Base-by-base conservation (phyloP, 2,888 invertebrate genomes). In the Cartodere bifasciata region DNA sequence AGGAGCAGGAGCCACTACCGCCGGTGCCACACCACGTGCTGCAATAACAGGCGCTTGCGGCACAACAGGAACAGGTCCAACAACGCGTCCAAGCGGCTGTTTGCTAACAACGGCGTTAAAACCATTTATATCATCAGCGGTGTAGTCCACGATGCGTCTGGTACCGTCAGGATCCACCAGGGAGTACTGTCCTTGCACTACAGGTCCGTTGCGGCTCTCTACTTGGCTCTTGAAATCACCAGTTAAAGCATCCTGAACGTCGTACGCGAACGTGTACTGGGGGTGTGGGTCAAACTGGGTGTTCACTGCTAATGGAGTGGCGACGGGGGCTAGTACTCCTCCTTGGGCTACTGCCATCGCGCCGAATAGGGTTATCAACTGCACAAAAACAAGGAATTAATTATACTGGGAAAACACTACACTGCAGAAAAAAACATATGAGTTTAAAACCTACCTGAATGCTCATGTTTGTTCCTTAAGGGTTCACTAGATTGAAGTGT, bases 221-320 rank as follows among this genome's bases (percentile, higher is more conserved):
- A 59, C 57, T 49, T 68, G 67, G 42, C 63, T 63, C 48, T 67
- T 67, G 42, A 59, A 65, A 53, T 69, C 60, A 51, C 76, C 75
- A 40, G 75, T 75, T 13, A 75, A 47, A 28, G 69, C 65, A 52
- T 77, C 76, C 49, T 75, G 72, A 38, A 77, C 73, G 44, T 75
- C 74, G 50, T 77, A 77, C 21, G 74, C 72, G 55, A 70, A 77
- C 15, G 72, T 70, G 49, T 76, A 76, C 53, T 74, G 73, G 4
- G 75, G 75, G 48, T 70, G 67, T 2, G 71, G 70, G 45, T 72
- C 72, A 50, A 67, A 70, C 9, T 23, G 9, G 7, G 28, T 41
- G 14, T 30, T 31, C 50, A 29, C 52, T 40, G 23, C 55, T 12
- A 40, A 41, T 11, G 40, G 40, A 2, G 46, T 43, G n/a, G 46